These are phyloP conservation scores for Spheniscus mendiculus DNA, from an alignment of 2,113 vertebrate genomes.

Conservation along the genomic window DNA sequence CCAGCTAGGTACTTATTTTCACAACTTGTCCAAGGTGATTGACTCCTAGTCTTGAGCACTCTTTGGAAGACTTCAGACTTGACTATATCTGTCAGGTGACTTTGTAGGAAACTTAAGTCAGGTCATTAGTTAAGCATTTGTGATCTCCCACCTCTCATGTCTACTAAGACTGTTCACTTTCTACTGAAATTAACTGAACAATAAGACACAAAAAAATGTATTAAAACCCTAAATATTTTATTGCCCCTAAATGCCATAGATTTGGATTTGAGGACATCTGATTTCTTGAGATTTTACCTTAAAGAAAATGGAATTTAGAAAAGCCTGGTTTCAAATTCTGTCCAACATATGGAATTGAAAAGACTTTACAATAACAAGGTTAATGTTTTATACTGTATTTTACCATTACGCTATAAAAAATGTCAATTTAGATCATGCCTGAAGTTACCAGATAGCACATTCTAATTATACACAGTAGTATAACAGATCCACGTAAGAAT, in stretches of 20 bases:
- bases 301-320: not conserved
- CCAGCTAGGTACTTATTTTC: not conserved
- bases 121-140: not conserved
- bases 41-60: not conserved
- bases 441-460: not conserved
- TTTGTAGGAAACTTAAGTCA: not conserved
- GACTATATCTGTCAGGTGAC: not conserved
- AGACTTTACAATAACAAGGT: not conserved
- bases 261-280: not conserved
- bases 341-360: not conserved
- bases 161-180: not conserved
- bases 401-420: not conserved
- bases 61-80: not conserved
- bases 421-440: not conserved
- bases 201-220: not conserved
- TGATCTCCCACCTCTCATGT: not conserved
- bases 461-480: not conserved
- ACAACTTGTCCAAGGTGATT: not conserved
- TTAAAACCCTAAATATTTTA: not conserved
- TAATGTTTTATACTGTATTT: not conserved
- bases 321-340: not conserved
- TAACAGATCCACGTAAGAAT: not conserved
- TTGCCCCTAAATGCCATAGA: not conserved
- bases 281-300: not conserved
- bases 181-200: not conserved